phyloP scores from a whole-genome alignment of 2,113 vertebrate species.

The Seriola quinqueradiata region DNA sequence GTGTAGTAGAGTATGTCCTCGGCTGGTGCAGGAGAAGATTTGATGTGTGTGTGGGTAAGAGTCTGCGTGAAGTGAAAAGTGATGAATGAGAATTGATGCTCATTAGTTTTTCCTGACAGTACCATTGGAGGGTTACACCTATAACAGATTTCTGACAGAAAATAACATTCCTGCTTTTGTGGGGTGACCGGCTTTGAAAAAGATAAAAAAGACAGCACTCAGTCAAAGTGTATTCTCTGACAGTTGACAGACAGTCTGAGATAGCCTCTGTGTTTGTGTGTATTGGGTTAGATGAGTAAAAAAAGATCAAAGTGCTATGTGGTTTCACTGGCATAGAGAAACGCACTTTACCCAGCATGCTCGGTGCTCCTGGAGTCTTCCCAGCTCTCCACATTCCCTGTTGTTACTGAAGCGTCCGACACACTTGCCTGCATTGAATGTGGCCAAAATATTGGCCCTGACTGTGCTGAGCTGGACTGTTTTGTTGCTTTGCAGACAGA shows the following conservation, averaged over 20 bases:
- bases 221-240: conserved; percentile 43
- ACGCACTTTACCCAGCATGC: conserved; percentile 64
- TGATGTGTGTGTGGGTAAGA: conserved; percentile 25
- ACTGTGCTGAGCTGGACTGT: conserved; percentile 47
- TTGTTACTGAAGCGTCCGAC: conserved; percentile 59
- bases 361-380: conserved; percentile 53
- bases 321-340: conserved; percentile 65
- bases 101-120: conserved; percentile 68
- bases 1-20: conserved; percentile 47
- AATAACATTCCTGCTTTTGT: conserved; percentile 51
- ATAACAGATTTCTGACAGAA: conserved; percentile 54
- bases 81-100: conserved; percentile 63
- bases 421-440: conserved; percentile 54
- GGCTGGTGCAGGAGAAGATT: conserved; percentile 40
- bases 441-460: conserved; percentile 42
- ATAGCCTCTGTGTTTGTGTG: conserved; percentile 62
- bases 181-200: conserved; percentile 48
- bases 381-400: conserved; percentile 44
- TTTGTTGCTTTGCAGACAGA: conserved; percentile 65
- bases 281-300: conserved; percentile 58
- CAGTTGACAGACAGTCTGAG: conserved; percentile 70
- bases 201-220: conserved; percentile 32
- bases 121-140: conserved; percentile 56
- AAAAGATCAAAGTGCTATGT: conserved; percentile 72
- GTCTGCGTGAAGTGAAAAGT: conserved; percentile 44